A percentile compares a stretch with the other conserved stretches of the same genome.
phyloP scores from a whole-genome alignment of 2,113 vertebrate genomes.

The Camelus dromedarius region DNA sequence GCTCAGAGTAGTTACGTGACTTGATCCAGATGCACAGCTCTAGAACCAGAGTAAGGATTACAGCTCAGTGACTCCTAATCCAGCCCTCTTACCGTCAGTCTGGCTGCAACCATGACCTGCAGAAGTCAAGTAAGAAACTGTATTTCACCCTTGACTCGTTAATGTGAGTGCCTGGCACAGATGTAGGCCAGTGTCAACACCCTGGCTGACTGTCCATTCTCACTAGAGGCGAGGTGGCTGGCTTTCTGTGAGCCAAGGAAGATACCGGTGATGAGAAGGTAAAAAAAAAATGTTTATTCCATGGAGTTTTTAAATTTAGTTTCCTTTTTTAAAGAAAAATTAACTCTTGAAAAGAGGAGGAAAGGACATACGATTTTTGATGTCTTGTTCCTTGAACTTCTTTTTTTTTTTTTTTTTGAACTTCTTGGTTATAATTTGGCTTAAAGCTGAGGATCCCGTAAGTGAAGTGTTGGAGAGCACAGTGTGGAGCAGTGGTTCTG shows the following conservation, averaged over 20 bases:
- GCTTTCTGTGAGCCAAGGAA: neutral
- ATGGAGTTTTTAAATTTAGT: neutral
- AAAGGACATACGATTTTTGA: neutral
- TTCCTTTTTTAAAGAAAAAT: neutral
- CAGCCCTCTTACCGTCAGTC: neutral
- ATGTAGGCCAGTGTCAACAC: neutral
- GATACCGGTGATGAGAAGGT: neutral
- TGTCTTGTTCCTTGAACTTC: neutral
- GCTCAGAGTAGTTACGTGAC: neutral
- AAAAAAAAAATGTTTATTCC: neutral
- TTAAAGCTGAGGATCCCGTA: neutral
- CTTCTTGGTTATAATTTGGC: constrained; percentile 9
- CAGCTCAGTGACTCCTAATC: neutral
- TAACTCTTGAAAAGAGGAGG: neutral
- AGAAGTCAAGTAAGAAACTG: neutral
- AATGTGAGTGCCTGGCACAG: neutral
- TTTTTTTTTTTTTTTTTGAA: neutral
- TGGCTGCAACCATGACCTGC: neutral
- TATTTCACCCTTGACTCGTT: neutral
- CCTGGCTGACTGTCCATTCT: neutral
- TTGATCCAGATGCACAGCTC: neutral
- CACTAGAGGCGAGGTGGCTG: neutral
- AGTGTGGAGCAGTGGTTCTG: neutral
- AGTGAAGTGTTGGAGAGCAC: neutral
- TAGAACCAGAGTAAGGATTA: neutral